A percentile compares a stretch with the other conserved stretches of the same genome.
These are phyloP conservation scores for Himalopsyche phryganea DNA, from an alignment of 1,140 invertebrate species.

Conservation along the genomic window DNA sequence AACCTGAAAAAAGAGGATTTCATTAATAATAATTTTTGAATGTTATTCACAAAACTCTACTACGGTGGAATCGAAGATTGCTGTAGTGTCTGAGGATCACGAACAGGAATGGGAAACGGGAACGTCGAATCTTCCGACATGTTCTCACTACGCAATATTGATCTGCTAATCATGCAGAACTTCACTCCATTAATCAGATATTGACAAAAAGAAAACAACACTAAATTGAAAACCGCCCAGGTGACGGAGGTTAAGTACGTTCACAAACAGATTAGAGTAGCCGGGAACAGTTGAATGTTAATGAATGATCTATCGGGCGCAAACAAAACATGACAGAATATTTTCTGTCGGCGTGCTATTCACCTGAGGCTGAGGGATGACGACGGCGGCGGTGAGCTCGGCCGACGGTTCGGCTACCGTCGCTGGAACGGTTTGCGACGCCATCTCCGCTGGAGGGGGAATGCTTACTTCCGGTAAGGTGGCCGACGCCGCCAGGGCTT, in stretches of 20 bases:
- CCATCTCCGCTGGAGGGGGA: slow-evolving; percentile 10
- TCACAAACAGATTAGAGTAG: slow-evolving; percentile 20
- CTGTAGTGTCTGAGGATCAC: slow-evolving; percentile 30
- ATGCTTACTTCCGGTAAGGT: slow-evolving; percentile 10
- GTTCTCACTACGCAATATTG: slow-evolving; percentile 25
- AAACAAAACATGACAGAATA: slow-evolving; percentile 34
- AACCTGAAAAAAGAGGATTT: background rate
- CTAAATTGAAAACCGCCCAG: slow-evolving; percentile 15
- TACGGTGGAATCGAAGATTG: slow-evolving; percentile 13
- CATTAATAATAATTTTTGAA: background rate
- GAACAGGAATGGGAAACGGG: slow-evolving; percentile 19
- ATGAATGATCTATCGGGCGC: slow-evolving; percentile 31
- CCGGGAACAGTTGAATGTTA: slow-evolving; percentile 26
- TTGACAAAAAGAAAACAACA: slow-evolving; percentile 16
- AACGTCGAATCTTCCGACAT: background rate
- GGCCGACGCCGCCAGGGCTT: slow-evolving; percentile 8
- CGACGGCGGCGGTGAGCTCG: slow-evolving; percentile 32
- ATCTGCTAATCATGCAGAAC: slow-evolving; percentile 34
- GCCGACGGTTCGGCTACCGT: slow-evolving; percentile 26
- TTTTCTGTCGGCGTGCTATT: slow-evolving; percentile 34
- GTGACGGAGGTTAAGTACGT: slow-evolving; percentile 27
- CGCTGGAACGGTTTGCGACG: slow-evolving; percentile 12
- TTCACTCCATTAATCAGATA: slow-evolving; percentile 14
- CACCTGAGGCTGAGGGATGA: slow-evolving; percentile 35
- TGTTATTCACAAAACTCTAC: background rate